Evolutionary conservation across 1,140 invertebrate genomes (phyloP).

Genomic region (Hyphantria cunea): DNA sequence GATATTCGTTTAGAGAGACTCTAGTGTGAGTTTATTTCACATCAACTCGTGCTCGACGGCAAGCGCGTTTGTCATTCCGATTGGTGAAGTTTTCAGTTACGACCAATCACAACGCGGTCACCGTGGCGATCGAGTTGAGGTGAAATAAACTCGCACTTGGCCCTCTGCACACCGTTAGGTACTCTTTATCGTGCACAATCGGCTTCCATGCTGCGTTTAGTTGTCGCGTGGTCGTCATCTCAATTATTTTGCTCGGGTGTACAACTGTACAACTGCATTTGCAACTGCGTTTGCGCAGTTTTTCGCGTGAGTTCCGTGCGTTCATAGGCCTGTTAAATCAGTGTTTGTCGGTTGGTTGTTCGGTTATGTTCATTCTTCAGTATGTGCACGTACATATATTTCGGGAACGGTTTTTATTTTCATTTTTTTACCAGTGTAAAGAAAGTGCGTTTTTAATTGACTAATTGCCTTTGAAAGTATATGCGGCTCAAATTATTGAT

Average conservation of each 20-base stretch:
- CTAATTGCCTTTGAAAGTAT: neutral
- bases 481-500: no score
- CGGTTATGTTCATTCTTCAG: slow-evolving; percentile 9
- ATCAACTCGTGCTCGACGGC: no score
- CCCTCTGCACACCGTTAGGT: neutral
- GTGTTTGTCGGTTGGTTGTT: slow-evolving; percentile 19
- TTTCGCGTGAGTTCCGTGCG: slow-evolving; percentile 33
- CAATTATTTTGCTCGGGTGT: slow-evolving; percentile 40
- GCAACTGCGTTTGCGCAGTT: slow-evolving; percentile 38
- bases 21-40: no score
- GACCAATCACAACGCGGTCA: no score
- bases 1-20: slow-evolving; percentile 34
- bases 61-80: no score
- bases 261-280: no score
- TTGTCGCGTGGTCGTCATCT: slow-evolving; percentile 30
- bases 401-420: neutral
- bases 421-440: neutral
- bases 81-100: no score
- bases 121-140: no score
- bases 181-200: slow-evolving; percentile 55
- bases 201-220: slow-evolving; percentile 37
- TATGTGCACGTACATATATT: slow-evolving; percentile 7
- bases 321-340: slow-evolving; percentile 14
- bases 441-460: neutral
- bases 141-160: no score